phyloP scores from a whole-genome alignment of 1,140 invertebrate genomes.

The Dendrolimus punctatus region DNA sequence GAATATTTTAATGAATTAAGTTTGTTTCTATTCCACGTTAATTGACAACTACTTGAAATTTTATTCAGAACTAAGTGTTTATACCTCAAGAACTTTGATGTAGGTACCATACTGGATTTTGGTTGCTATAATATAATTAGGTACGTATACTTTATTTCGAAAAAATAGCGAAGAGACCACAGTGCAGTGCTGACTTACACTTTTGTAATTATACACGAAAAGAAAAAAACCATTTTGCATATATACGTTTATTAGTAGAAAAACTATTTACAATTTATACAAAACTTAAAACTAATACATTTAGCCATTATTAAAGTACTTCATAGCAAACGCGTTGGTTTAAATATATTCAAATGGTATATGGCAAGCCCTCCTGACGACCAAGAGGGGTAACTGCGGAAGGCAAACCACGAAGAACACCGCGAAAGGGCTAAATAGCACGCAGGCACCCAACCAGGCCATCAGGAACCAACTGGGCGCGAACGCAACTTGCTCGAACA shows the following conservation, averaged over 20 bases:
- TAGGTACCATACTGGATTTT: no score
- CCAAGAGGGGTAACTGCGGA: constrained; percentile 66
- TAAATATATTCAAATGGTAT: constrained; percentile 73
- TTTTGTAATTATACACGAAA: no score
- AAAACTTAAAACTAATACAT: constrained; percentile 14
- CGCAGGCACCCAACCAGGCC: constrained; percentile 62
- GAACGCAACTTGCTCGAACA: constrained; percentile 56
- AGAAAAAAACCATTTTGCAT: no score
- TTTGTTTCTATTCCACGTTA: no score
- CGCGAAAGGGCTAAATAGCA: constrained; percentile 69
- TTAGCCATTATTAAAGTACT: not conserved
- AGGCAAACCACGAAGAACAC: constrained; percentile 68
- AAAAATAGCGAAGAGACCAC: no score
- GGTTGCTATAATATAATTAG: no score
- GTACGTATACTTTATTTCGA: no score
- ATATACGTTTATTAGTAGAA: constrained; percentile 14
- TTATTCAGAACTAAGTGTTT: no score
- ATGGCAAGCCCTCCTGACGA: constrained; percentile 66
- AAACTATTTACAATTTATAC: constrained; percentile 27
- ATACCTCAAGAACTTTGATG: no score
- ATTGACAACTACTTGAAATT: no score
- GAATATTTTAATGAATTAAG: no score
- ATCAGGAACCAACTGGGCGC: constrained; percentile 64
- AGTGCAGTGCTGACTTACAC: no score
- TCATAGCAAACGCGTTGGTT: constrained; percentile 9